These are phyloP conservation scores for Caprella mutica DNA, from an alignment of 2,888 invertebrate genomes.

Conservation along the genomic window DNA sequence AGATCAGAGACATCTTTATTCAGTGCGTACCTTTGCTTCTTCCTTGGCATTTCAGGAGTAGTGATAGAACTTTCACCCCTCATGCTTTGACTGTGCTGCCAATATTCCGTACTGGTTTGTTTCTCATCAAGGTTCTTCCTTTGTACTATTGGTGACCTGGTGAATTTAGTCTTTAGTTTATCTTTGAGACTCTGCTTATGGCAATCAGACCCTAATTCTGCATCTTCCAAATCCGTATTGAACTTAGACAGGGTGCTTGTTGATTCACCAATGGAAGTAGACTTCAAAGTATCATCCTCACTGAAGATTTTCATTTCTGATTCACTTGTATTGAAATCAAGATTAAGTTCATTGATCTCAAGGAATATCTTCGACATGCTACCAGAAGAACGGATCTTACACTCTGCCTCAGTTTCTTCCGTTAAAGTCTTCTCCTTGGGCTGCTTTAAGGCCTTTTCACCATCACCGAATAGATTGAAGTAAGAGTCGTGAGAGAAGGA, in stretches of 20 bases:
- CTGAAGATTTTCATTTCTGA: slow-evolving; percentile 71
- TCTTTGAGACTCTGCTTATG: slow-evolving; percentile 31
- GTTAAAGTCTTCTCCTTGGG: slow-evolving; percentile 27
- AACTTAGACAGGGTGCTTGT: slow-evolving; percentile 25
- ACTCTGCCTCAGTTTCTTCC: slow-evolving; percentile 29
- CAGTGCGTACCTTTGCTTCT: too few species aligned
- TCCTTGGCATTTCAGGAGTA: too few species aligned
- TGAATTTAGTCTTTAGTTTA: slow-evolving; percentile 24
- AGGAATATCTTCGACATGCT: slow-evolving; percentile 20
- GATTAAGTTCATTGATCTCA: slow-evolving; percentile 27
- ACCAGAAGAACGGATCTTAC: slow-evolving; percentile 21
- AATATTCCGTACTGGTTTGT: slow-evolving; percentile 24
- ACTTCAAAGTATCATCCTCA: slow-evolving; percentile 61
- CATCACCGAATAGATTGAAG: slow-evolving; percentile 60
- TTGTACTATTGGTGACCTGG: slow-evolving; percentile 25
- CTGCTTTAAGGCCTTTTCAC: slow-evolving; percentile 11
- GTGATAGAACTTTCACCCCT: too few species aligned
- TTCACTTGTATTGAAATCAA: slow-evolving; percentile 32
- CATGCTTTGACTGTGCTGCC: too few species aligned
- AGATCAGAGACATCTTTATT: too few species aligned
- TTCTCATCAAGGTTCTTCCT: slow-evolving; percentile 20
- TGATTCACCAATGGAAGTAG: slow-evolving; percentile 34
- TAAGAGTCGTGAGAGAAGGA: slow-evolving; percentile 89
- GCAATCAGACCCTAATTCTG: slow-evolving; percentile 29
- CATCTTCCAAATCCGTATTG: slow-evolving; percentile 30